Evolutionary conservation across 2,797 vertebrate species (phyloP), one percentile per base, ranked within the genome.

Genomic region (Trachops cirrhosus): DNA sequence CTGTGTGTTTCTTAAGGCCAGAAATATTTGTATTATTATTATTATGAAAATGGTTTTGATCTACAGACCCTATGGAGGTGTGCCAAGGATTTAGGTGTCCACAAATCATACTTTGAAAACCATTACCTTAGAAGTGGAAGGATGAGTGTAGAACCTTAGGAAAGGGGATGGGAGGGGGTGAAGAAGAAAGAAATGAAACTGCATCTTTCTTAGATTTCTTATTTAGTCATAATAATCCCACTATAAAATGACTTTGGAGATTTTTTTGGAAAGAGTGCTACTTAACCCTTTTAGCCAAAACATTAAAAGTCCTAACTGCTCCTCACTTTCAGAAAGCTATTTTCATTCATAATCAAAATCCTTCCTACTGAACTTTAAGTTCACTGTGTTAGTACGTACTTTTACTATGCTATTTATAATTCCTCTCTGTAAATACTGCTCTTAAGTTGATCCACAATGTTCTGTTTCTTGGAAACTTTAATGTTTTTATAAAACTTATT

Each of bases 131-230:
- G 57, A 93, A 79, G 37, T 62, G 34, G 46, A 54, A 71, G 15
- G 11, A 64, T 67, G 32, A 78, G 3, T 39, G 3, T 21, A 83
- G 50, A 84, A 32, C 6, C 1, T 59, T 57, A 14, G 46, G 16
- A 52, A 88, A 64, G 37, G 9, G 22, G 32, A 2, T 9, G 5
- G 80, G 2, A 8, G 4, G 4, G 9, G 4, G 4, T 0, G 0
- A 5, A 32, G n/a, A 44, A 10, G 54, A 64, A 79, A 29, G 21
- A 78, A 64, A 44, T 82, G 26, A 59, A 64, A 77, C 15, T 71
- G 9, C 18, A 46, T 54, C 90, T 89, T 77, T 32, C 57, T 75
- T 64, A 86, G 3, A 68, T 64, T 32, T 70, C 24, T 16, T 18
- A 11, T 10, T 48, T 41, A 52, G 32, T 67, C 5, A 9, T 39